A percentile compares a stretch with the other conserved stretches of the same genome.
phyloP scores from a whole-genome alignment of 2,797 vertebrate species.

The Catamblyrhynchus diadema region DNA sequence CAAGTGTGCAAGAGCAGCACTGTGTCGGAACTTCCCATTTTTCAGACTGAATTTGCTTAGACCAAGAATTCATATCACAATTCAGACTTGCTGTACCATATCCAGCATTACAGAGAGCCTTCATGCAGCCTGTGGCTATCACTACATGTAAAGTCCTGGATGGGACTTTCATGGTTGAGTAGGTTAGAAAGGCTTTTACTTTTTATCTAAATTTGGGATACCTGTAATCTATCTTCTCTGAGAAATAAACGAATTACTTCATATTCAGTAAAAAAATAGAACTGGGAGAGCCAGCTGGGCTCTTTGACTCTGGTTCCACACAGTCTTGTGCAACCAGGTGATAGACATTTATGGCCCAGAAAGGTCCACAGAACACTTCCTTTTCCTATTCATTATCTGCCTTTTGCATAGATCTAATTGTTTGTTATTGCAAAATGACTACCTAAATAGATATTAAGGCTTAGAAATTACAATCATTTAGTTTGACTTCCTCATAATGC shows the following conservation, averaged over 20 bases:
- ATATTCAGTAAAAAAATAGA: background rate
- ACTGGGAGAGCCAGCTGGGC: background rate
- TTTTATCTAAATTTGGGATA: background rate
- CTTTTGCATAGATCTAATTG: background rate
- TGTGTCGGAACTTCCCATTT: background rate
- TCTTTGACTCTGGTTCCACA: background rate
- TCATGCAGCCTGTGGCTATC: background rate
- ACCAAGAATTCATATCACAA: background rate
- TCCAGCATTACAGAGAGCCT: background rate
- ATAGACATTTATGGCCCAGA: background rate
- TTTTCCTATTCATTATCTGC: background rate
- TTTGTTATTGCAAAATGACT: slow-evolving; percentile 9
- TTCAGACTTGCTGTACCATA: background rate
- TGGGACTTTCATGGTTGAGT: background rate
- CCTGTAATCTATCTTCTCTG: background rate
- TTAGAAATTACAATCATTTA: background rate
- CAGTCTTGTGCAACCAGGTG: background rate
- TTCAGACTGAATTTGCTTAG: background rate
- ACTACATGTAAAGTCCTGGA: background rate
- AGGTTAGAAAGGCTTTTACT: background rate
- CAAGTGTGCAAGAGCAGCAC: background rate
- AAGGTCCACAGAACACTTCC: background rate
- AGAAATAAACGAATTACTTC: background rate
- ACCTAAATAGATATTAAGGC: background rate
- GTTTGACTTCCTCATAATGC: background rate